phyloP scores from a whole-genome alignment of 2,888 invertebrate species.

The Polyommatus iphigenia region DNA sequence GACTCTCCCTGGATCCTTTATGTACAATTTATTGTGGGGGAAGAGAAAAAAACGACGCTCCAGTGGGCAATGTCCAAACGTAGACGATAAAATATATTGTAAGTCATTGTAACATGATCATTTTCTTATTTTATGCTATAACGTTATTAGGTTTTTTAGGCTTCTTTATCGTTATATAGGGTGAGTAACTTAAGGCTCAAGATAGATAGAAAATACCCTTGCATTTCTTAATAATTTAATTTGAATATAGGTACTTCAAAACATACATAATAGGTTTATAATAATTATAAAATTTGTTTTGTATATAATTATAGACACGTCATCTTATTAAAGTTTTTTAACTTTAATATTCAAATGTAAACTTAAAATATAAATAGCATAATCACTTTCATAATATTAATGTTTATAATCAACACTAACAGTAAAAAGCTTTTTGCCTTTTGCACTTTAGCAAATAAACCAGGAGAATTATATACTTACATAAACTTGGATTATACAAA shows the following conservation, averaged over 20 bases:
- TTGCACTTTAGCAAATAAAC: background rate
- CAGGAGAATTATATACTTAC: background rate
- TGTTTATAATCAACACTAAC: too few relatives aligned
- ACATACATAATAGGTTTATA: too few relatives aligned
- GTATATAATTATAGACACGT: too few relatives aligned
- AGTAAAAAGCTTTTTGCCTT: background rate
- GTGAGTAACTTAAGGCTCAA: too few relatives aligned
- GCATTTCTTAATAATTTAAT: too few relatives aligned
- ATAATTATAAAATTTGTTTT: too few relatives aligned
- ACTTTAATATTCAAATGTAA: too few relatives aligned
- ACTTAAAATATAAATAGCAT: too few relatives aligned
- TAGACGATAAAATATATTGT: constrained; percentile 48
- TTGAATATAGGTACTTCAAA: too few relatives aligned
- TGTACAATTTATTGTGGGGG: constrained; percentile 73
- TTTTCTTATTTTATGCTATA: constrained; percentile 2
- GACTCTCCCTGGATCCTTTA: constrained; percentile 70
- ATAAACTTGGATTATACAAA: background rate
- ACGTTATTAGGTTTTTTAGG: background rate
- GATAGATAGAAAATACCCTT: too few relatives aligned
- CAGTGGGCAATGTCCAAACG: constrained; percentile 53
- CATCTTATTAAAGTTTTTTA: too few relatives aligned
- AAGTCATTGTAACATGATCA: constrained; percentile 32
- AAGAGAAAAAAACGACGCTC: constrained; percentile 56
- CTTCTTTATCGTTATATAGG: background rate
- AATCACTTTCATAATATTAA: too few relatives aligned